Evolutionary conservation across 2,888 invertebrate species (phyloP), one percentile per base, ranked within the genome.

Genomic region (Philereme vetulata): DNA sequence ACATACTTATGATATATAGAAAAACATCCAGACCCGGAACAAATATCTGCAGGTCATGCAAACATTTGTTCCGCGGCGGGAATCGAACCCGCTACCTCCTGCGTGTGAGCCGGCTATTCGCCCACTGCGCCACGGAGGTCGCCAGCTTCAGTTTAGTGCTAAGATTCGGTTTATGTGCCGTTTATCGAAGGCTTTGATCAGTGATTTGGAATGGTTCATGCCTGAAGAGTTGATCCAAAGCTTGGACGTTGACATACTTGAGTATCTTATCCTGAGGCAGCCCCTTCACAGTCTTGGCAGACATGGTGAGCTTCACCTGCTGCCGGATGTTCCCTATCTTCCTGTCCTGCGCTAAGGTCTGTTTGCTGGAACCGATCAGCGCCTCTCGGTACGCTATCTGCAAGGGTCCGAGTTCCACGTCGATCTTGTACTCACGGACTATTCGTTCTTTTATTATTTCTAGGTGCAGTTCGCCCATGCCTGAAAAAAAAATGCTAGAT

Each of bases 381-480:
- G 95, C 93, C 90, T 98, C 98, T 58, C 95, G 94, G 82, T 99
- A 99, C 0, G 98, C 96, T 47, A 99, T 98, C 93, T 97, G 98
- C 32, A 99, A 86, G 0, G 97, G 95, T 0, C 99, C 99, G 32
- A 99, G 87, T 65, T 98, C 97, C 0, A 95, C 98, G 9, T 98
- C 97, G 56, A 99, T 95, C 79, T 96, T 97, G 84, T 97, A 99
- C 75, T 99, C 98, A 56, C 95, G 94, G 47, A 94, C 84, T 51
- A 99, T 95, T 21, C 99, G 93, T 70, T 98, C 97, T 78, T 96
- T 96, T 43, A 99, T 96, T 62, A 99, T 96, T 68, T 99, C 99
- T 63, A 99, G 92, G 81, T 99, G 99, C 1, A 99, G 93, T 85
- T 99, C 99, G 0, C 99, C 99, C 99, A 99, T 99, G 9, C 99